phyloP scores from a whole-genome alignment of 1,140 invertebrate genomes.

The Ylistrum balloti region DNA sequence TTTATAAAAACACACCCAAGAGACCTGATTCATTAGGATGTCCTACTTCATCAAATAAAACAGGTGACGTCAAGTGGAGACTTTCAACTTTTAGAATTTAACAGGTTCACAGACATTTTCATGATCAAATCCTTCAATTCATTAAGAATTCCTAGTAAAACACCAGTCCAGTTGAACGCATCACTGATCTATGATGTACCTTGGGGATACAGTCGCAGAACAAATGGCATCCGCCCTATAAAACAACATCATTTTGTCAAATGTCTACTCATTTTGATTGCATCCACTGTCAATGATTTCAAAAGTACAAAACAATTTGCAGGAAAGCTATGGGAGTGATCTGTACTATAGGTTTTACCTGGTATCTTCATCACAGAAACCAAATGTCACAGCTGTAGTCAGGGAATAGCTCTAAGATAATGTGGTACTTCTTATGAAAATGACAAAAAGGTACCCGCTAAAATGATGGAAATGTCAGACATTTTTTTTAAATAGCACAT shows the following conservation, averaged over 20 bases:
- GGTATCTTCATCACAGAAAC: not conserved
- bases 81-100: not conserved
- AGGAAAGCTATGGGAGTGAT: not conserved
- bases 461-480: not conserved
- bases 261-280: not conserved
- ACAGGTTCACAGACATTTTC: not conserved
- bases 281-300: not conserved
- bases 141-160: not conserved
- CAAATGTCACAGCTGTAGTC: not conserved
- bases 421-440: not conserved
- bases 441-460: not conserved
- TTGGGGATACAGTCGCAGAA: not conserved
- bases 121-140: not conserved
- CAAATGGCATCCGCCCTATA: not conserved
- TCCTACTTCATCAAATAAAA: not conserved
- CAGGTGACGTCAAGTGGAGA: not conserved
- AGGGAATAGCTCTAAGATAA: not conserved
- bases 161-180: not conserved
- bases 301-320: conserved; percentile 16
- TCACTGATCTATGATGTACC: not conserved
- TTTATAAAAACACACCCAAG: not conserved
- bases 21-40: not conserved
- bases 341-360: not conserved
- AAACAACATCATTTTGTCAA: conserved; percentile 8
- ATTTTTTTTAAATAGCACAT: too few species aligned